Conservation (phyloP, 2,113 vertebrate genomes). For the Pterocles gutturalis region DNA sequence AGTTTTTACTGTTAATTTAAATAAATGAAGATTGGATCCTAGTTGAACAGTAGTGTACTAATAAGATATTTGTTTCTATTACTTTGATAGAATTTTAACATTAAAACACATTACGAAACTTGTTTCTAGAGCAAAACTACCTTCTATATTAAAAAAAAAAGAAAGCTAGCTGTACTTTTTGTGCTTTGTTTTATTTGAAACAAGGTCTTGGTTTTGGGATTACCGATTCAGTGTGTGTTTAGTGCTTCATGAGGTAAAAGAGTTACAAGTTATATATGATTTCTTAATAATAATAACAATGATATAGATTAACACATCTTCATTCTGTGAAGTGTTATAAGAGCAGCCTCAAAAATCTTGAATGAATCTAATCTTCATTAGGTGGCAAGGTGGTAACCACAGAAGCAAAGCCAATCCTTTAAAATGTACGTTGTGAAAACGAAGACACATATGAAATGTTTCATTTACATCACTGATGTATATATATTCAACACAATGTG, state of each 20-base stretch:
- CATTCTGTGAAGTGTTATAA: background rate
- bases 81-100: background rate
- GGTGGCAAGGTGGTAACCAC: background rate
- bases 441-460: background rate
- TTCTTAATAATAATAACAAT: background rate
- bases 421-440: background rate
- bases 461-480: background rate
- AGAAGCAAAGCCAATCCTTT: background rate
- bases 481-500: background rate
- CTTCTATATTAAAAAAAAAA: background rate
- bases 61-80: background rate
- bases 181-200: background rate
- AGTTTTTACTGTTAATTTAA: background rate
- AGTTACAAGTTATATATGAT: background rate
- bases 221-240: background rate
- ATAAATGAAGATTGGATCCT: background rate
- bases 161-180: background rate
- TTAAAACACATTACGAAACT: background rate
- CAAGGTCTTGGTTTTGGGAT: background rate
- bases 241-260: background rate
- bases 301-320: background rate
- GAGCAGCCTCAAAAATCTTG: background rate
- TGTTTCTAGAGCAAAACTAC: background rate
- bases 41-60: background rate
- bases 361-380: background rate